A percentile compares a stretch with the other conserved stretches of the same genome.
Conservation (phyloP, 2,113 vertebrate genomes). For the Gavialis gangeticus region DNA sequence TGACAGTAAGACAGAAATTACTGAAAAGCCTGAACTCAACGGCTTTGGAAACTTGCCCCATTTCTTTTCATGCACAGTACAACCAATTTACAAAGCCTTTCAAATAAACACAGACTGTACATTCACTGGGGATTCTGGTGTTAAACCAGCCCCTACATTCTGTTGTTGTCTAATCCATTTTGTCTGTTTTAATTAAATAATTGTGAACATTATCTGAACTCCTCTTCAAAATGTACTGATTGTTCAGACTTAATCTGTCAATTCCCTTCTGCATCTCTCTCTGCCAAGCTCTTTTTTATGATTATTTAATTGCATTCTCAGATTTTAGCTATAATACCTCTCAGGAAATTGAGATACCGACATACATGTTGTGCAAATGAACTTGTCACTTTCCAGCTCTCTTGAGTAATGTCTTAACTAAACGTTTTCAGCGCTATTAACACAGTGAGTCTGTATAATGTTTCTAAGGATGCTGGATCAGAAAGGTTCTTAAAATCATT, state of each 20-base stretch:
- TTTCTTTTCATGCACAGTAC: constrained; percentile 28
- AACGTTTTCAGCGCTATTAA: not conserved
- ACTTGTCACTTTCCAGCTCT: not conserved
- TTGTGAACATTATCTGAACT: constrained; percentile 14
- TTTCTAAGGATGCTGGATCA: not conserved
- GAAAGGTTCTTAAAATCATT: not conserved
- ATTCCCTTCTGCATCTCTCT: constrained; percentile 12
- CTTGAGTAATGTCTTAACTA: not conserved
- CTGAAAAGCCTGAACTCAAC: not conserved
- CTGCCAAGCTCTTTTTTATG: not conserved
- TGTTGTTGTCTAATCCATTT: constrained; percentile 32
- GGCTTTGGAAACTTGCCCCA: not conserved
- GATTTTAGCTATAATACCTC: constrained; percentile 32
- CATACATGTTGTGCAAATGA: not conserved
- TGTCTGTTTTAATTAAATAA: constrained; percentile 42
- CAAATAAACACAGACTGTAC: constrained; percentile 11
- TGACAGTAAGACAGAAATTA: constrained; percentile 32
- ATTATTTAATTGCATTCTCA: not conserved
- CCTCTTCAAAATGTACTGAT: not conserved
- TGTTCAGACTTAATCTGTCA: constrained; percentile 9
- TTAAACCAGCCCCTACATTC: constrained; percentile 1
- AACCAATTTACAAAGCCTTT: constrained; percentile 2
- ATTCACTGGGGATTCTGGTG: constrained; percentile 29
- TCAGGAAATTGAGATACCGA: constrained; percentile 16
- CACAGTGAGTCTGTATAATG: not conserved